Conservation (phyloP, 2,113 vertebrate genomes). For the Syrmaticus mikado region DNA sequence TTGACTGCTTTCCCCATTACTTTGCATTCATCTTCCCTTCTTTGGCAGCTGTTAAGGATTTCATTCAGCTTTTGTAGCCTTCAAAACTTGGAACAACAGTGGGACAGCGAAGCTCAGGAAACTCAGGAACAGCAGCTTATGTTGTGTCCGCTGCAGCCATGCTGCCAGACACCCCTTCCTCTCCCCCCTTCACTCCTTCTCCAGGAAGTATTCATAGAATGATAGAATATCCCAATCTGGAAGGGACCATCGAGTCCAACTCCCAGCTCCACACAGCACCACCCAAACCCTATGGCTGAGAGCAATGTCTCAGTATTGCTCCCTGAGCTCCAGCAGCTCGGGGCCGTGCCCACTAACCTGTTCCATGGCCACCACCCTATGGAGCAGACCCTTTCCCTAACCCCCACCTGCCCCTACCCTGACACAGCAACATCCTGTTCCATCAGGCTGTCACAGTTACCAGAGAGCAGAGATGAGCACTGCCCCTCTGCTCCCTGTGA, state of each 20-base stretch:
- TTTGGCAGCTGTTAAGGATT: neutral
- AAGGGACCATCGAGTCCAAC: neutral
- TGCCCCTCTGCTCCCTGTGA: too few species aligned
- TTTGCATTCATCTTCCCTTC: neutral
- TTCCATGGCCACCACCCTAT: neutral
- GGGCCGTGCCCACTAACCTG: neutral
- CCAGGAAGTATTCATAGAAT: neutral
- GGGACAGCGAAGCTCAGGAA: neutral
- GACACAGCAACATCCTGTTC: neutral
- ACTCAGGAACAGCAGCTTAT: neutral
- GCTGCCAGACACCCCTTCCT: neutral
- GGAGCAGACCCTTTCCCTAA: neutral
- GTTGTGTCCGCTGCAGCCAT: neutral
- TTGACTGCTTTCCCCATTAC: neutral
- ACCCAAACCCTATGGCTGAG: too few species aligned
- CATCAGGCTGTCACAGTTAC: neutral
- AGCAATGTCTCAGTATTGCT: too few species aligned
- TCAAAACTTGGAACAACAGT: neutral
- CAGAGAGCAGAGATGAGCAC: too few species aligned
- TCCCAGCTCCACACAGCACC: neutral
- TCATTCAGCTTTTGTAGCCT: neutral
- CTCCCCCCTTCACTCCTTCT: neutral
- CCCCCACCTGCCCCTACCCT: neutral
- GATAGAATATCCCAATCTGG: neutral
- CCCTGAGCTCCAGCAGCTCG: too few species aligned